Conservation (phyloP, 1,140 invertebrate genomes). For the Akabosia matsudoensis region DNA sequence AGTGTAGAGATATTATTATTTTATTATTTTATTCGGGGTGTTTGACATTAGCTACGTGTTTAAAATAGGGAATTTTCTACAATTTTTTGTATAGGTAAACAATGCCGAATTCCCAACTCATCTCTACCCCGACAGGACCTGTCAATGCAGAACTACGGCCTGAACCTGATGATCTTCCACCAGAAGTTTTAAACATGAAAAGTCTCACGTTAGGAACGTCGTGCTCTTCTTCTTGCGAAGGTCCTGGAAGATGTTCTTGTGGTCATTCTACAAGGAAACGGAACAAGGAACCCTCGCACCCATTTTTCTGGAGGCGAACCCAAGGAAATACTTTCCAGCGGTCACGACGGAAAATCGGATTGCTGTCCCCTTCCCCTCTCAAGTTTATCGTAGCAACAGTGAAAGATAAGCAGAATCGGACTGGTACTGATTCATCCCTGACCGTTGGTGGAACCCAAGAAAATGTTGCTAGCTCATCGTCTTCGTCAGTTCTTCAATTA, state of each 20-base stretch:
- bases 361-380: conserved; percentile 9
- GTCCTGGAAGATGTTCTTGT: not conserved
- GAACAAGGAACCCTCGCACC: conserved; percentile 25
- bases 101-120: not conserved
- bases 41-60: no score
- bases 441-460: not conserved
- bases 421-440: not conserved
- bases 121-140: no score
- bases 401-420: not conserved
- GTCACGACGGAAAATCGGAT: not conserved
- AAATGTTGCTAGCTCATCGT: not conserved
- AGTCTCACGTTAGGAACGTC: conserved; percentile 25
- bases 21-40: no score
- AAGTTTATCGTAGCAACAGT: conserved; percentile 8
- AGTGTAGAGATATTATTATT: no score
- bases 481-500: not conserved
- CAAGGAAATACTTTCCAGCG: conserved; percentile 23
- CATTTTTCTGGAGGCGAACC: conserved; percentile 37
- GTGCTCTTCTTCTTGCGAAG: conserved; percentile 27
- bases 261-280: not conserved
- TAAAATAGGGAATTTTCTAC: no score
- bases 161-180: not conserved
- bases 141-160: not conserved
- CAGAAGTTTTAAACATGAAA: conserved; percentile 19
- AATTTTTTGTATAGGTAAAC: no score